phyloP scores from a whole-genome alignment of 2,113 vertebrate genomes.

The Tachysurus vachellii region DNA sequence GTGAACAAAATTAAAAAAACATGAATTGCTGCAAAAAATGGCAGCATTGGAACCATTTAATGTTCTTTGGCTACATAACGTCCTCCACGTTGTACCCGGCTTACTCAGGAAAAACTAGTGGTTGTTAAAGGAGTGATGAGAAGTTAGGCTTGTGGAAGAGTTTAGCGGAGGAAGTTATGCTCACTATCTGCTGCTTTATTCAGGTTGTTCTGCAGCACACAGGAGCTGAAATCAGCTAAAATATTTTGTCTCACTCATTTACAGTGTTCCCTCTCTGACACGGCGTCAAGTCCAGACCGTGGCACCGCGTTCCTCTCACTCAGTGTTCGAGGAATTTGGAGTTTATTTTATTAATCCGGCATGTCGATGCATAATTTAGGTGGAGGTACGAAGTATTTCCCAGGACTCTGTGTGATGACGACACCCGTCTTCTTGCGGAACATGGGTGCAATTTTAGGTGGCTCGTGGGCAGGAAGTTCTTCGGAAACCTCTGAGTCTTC shows the following conservation, averaged over 20 bases:
- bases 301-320: background rate
- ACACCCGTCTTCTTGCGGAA: conserved; percentile 96
- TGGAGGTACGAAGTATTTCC: conserved; percentile 92
- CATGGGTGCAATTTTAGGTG: conserved; percentile 93
- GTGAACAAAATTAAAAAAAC: background rate
- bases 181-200: background rate
- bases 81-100: background rate
- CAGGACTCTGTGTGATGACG: conserved; percentile 96
- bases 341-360: conserved; percentile 83
- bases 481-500: conserved; percentile 88
- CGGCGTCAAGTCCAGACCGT: conserved; percentile 15
- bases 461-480: conserved; percentile 85
- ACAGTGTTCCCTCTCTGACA: background rate
- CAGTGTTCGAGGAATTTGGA: background rate
- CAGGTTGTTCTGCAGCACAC: background rate
- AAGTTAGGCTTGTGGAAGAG: conserved; percentile 7
- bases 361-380: conserved; percentile 95
- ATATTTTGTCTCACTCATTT: background rate
- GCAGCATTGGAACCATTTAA: background rate
- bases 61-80: conserved; percentile 34
- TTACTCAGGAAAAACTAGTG: background rate
- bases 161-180: background rate
- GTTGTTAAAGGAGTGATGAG: background rate
- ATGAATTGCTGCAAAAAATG: background rate
- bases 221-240: background rate